Percentiles rank a stretch among this genome's conserved stretches.
These are phyloP conservation scores for Noctuana brunneofusca DNA, from an alignment of 2,888 invertebrate species.

Conservation along the genomic window DNA sequence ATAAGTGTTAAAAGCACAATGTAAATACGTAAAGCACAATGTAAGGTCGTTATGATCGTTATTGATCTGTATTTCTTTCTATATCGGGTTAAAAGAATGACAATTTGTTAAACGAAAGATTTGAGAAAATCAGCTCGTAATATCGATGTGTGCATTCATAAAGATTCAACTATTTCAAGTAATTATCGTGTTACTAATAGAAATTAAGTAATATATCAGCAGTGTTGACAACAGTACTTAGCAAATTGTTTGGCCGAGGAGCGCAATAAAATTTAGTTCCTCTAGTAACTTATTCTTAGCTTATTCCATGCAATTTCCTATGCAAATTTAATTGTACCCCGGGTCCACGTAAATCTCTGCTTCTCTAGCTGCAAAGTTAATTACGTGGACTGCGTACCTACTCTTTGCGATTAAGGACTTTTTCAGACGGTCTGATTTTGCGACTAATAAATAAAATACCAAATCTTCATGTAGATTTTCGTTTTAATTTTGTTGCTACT, in stretches of 20 bases:
- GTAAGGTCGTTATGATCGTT: no score
- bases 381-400: constrained; percentile 64
- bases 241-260: constrained; percentile 47
- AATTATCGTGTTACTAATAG: constrained; percentile 18
- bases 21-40: no score
- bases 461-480: not conserved
- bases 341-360: constrained; percentile 79
- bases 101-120: no score
- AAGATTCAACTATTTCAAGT: not conserved
- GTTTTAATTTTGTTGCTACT: no score
- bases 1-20: constrained; percentile 3
- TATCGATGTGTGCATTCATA: not conserved
- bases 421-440: constrained; percentile 10
- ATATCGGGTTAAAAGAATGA: no score
- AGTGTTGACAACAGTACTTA: constrained; percentile 44
- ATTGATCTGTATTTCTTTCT: no score
- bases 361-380: constrained; percentile 77
- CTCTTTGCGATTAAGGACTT: constrained; percentile 58
- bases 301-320: constrained; percentile 79
- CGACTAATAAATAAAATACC: not conserved
- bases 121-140: not conserved
- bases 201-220: constrained; percentile 28
- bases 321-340: constrained; percentile 82
- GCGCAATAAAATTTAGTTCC: constrained; percentile 69
- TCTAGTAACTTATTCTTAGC: constrained; percentile 75